A percentile compares a stretch with the other conserved stretches of the same genome.
Evolutionary conservation across 2,888 invertebrate genomes (phyloP).

Genomic region (Caenorhabditis virilis): DNA sequence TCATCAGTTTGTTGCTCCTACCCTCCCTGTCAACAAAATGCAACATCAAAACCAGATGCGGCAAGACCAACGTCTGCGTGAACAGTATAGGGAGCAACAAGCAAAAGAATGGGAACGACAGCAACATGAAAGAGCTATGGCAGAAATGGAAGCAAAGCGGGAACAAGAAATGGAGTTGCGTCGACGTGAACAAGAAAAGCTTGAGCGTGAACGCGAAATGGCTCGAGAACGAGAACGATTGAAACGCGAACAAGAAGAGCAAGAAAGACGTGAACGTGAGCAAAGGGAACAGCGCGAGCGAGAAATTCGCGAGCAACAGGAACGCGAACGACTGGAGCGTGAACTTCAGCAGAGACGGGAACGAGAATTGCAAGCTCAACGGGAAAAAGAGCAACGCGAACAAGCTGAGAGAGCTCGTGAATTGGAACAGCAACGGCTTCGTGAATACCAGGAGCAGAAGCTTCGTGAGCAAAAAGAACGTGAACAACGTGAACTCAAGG

Average conservation of each 20-base stretch:
- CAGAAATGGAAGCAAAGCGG: constrained; percentile 95
- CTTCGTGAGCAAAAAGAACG: constrained; percentile 1
- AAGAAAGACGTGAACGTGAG: constrained; percentile 7
- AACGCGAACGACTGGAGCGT: constrained; percentile 3
- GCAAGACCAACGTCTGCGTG: constrained; percentile 69
- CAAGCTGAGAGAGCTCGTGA: background rate
- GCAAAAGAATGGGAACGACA: constrained; percentile 18
- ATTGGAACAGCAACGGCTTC: too few species aligned
- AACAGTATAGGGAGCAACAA: constrained; percentile 27
- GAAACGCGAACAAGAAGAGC: constrained; percentile 1
- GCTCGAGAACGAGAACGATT: background rate
- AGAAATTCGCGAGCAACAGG: background rate
- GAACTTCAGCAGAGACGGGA: background rate
- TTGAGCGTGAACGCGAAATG: constrained; percentile 4
- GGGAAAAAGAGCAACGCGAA: background rate
- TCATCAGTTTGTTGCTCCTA: constrained; percentile 3
- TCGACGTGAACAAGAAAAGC: background rate
- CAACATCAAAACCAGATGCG: constrained; percentile 73
- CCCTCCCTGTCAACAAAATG: background rate
- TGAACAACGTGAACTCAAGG: background rate
- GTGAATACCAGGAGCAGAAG: too few species aligned
- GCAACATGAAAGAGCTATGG: too few species aligned
- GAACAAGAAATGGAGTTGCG: background rate
- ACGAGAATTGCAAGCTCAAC: constrained; percentile 4
- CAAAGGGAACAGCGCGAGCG: background rate